A percentile compares a stretch with the other conserved stretches of the same genome.
These are phyloP conservation scores for Drosophila ananassae DNA, from an alignment of 1,140 invertebrate species.

Conservation along the genomic window DNA sequence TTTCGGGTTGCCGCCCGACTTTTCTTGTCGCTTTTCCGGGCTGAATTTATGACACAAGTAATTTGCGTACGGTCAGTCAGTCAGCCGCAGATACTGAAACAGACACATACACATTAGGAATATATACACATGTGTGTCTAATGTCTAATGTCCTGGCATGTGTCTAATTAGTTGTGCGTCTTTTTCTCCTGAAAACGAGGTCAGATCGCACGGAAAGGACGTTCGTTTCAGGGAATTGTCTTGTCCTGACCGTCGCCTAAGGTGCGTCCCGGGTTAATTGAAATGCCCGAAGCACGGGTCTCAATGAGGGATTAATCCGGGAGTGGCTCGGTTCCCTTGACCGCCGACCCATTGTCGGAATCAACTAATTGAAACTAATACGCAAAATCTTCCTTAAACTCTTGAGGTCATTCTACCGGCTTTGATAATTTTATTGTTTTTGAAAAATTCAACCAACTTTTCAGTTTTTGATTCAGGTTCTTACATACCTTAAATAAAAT, in stretches of 20 bases:
- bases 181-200: conserved; percentile 65
- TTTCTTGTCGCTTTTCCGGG: conserved; percentile 62
- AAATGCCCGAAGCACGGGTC: conserved; percentile 63
- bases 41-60: conserved; percentile 81
- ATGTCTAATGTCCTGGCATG: conserved; percentile 67
- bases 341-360: conserved; percentile 53
- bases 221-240: conserved; percentile 58
- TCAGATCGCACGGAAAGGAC: conserved; percentile 63
- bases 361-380: conserved; percentile 70
- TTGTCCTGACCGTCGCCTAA: conserved; percentile 51
- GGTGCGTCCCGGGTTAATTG: conserved; percentile 79
- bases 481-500: neutral
- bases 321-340: conserved; percentile 45
- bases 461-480: neutral
- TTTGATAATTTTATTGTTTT: neutral
- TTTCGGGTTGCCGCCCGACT: conserved; percentile 61
- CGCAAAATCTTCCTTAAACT: conserved; percentile 44
- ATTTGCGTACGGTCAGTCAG: conserved; percentile 75
- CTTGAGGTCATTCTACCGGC: conserved; percentile 1
- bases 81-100: conserved; percentile 30
- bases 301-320: conserved; percentile 55
- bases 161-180: conserved; percentile 82
- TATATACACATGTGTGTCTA: conserved; percentile 37
- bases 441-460: neutral
- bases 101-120: conserved; percentile 7